Percentiles rank a stretch among this genome's conserved stretches.
Evolutionary conservation across 2,113 vertebrate genomes (phyloP).

Genomic region (Sula dactylatra): DNA sequence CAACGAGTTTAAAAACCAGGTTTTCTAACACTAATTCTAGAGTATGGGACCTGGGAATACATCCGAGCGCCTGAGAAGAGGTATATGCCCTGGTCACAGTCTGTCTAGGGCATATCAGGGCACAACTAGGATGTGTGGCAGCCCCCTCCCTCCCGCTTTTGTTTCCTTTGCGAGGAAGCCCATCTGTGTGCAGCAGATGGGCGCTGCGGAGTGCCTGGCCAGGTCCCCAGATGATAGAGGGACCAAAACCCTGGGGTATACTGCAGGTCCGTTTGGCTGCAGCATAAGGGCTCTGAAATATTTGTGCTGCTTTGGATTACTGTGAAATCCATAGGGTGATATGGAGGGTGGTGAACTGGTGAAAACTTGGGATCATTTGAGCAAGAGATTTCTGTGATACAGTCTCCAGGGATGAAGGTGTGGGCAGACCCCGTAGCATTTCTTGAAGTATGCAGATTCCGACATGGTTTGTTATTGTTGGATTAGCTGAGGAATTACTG

Average conservation of each 20-base stretch:
- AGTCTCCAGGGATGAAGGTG: not conserved
- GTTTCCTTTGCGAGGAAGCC: conserved; percentile 40
- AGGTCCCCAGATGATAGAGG: conserved; percentile 24
- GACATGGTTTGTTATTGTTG: not conserved
- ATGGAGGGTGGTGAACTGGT: not conserved
- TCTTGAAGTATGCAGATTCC: not conserved
- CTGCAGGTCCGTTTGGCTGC: not conserved
- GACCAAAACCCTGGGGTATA: not conserved
- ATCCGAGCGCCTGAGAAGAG: not conserved
- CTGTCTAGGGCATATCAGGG: conserved; percentile 40
- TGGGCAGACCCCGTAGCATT: not conserved
- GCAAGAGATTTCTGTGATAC: not conserved
- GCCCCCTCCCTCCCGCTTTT: not conserved
- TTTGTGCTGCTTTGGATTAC: not conserved
- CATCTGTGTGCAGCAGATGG: conserved; percentile 60
- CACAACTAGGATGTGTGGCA: not conserved
- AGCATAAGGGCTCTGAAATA: not conserved
- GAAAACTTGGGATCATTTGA: not conserved
- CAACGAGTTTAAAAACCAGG: not conserved
- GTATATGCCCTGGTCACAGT: not conserved
- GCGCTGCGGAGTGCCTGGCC: conserved; percentile 28
- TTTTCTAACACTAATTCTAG: not conserved
- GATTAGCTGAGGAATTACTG: not conserved
- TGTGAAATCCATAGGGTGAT: not conserved
- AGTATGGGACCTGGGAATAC: not conserved